These are phyloP conservation scores for Reticulitermes speratus DNA, from an alignment of 1,140 invertebrate genomes.

Conservation along the genomic window DNA sequence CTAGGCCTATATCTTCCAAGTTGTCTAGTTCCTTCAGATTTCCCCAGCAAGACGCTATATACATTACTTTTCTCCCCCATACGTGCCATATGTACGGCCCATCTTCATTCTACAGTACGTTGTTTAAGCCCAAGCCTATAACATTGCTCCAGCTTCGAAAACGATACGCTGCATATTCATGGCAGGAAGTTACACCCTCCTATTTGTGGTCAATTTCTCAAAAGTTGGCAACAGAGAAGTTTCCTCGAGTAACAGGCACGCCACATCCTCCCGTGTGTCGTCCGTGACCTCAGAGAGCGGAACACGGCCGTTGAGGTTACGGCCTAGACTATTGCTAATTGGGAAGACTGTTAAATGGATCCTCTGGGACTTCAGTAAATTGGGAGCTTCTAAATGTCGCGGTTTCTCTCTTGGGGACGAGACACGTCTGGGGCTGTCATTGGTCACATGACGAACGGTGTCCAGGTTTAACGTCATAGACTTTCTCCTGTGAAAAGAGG, in stretches of 20 bases:
- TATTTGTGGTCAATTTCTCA: background rate
- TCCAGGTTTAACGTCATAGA: background rate
- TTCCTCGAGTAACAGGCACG: background rate
- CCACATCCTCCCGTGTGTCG: background rate
- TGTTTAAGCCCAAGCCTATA: background rate
- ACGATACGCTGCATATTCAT: background rate
- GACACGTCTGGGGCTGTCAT: background rate
- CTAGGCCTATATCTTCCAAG: no score
- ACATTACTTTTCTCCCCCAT: no score
- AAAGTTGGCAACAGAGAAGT: background rate
- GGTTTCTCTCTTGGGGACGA: background rate
- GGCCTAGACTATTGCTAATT: background rate
- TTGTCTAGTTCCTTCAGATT: no score
- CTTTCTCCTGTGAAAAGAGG: background rate
- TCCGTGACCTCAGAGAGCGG: background rate
- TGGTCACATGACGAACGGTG: background rate
- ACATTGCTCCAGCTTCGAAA: background rate
- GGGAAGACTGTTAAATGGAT: background rate
- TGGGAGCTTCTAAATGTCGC: conserved; percentile 7
- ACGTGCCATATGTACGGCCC: no score
- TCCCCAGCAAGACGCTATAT: no score
- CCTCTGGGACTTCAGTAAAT: background rate
- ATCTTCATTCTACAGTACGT: no score
- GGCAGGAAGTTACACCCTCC: background rate
- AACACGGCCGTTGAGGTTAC: background rate